Evolutionary conservation across 2,888 invertebrate species (phyloP).

Genomic region (Chymomyza fuscimana): DNA sequence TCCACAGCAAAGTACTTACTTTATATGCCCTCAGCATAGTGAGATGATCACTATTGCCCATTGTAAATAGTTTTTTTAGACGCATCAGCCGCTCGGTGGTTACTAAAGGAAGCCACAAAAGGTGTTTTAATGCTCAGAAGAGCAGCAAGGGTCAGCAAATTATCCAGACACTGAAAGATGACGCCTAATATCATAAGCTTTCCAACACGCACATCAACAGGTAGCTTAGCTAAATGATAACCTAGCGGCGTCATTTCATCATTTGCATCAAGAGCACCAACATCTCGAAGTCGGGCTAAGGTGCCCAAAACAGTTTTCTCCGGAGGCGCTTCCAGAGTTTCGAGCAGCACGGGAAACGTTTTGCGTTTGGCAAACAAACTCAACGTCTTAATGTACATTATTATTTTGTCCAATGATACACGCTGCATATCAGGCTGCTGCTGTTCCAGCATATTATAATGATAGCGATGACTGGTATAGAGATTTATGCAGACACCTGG

Average conservation of each 20-base stretch:
- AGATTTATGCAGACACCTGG: constrained; percentile 84
- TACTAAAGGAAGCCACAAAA: constrained; percentile 80
- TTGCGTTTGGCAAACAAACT: constrained; percentile 70
- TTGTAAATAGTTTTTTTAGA: constrained; percentile 88
- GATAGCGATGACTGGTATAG: constrained; percentile 82
- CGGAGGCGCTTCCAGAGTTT: constrained; percentile 87
- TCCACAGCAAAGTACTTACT: constrained; percentile 79
- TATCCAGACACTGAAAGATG: constrained; percentile 94
- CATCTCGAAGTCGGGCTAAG: constrained; percentile 85
- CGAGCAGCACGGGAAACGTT: constrained; percentile 69
- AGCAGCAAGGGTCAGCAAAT: constrained; percentile 93
- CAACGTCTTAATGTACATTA: constrained; percentile 87
- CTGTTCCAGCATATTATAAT: constrained; percentile 85
- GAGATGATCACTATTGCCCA: constrained; percentile 93
- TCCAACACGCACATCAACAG: constrained; percentile 94
- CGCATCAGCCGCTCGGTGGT: constrained; percentile 85
- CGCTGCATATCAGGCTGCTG: constrained; percentile 94
- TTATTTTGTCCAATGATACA: constrained; percentile 90
- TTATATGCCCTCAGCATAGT: constrained; percentile 91
- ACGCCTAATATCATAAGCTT: constrained; percentile 95
- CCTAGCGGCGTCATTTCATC: constrained; percentile 91
- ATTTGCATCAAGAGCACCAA: constrained; percentile 88
- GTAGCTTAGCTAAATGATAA: constrained; percentile 91
- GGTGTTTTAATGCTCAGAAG: no score
- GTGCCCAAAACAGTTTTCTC: constrained; percentile 85